Evolutionary conservation across 2,888 invertebrate genomes (phyloP).

Genomic region (Eristalis arbustorum): DNA sequence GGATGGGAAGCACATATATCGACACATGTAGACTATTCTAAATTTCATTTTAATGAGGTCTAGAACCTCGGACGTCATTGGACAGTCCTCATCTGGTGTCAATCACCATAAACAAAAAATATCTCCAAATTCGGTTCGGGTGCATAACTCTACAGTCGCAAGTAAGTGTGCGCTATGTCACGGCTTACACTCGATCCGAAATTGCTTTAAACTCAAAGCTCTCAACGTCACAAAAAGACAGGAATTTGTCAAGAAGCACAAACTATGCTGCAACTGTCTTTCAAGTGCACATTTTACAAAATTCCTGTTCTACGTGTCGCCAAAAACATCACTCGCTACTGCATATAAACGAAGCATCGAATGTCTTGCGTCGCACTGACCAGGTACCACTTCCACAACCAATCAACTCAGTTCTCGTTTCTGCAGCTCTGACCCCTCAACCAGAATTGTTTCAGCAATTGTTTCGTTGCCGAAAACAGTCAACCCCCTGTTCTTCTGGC

Average conservation of each 20-base stretch:
- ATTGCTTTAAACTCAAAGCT: neutral
- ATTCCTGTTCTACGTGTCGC: no score
- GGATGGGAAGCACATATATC: conserved; percentile 15
- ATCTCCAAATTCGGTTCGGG: no score
- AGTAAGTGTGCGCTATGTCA: neutral
- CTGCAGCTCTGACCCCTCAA: neutral
- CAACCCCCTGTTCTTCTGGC: neutral
- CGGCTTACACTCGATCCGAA: neutral
- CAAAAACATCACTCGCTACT: no score
- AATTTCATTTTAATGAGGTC: neutral
- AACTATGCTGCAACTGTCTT: conserved; percentile 7
- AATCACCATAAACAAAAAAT: no score
- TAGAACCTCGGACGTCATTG: neutral
- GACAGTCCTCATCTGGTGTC: no score
- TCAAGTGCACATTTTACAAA: conserved; percentile 15
- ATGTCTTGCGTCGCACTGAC: no score
- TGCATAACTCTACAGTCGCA: neutral
- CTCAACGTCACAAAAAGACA: no score
- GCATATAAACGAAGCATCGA: no score
- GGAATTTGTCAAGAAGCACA: no score
- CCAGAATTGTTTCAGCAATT: conserved; percentile 1
- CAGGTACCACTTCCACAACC: no score
- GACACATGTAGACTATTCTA: neutral
- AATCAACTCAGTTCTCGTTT: no score
- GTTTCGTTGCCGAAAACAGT: conserved; percentile 2